Conservation (phyloP, 2,113 vertebrate genomes). For the Nothoprocta perdicaria region DNA sequence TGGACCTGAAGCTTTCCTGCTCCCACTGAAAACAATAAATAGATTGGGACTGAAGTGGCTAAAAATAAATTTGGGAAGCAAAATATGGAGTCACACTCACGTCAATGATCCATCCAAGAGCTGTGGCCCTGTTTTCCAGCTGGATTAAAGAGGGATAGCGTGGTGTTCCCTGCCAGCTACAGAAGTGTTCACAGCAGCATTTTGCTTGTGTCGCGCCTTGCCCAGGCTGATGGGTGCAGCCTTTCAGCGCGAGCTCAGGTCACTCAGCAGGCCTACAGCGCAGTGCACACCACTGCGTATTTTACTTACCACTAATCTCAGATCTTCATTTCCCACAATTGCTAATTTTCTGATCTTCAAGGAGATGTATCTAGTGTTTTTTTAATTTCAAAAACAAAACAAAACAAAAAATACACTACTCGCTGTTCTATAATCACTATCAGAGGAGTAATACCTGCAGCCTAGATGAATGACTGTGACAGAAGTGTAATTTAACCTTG, state of each 20-base stretch:
- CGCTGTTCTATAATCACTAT: constrained; percentile 23
- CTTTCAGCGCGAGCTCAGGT: constrained; percentile 28
- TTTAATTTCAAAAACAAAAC: neutral
- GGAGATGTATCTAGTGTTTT: constrained; percentile 5
- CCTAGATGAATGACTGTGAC: constrained; percentile 49
- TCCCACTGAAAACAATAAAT: neutral
- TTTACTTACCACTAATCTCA: constrained; percentile 37
- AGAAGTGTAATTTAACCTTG: constrained; percentile 43
- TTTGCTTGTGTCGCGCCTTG: constrained; percentile 5
- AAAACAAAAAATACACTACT: neutral
- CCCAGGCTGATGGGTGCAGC: neutral
- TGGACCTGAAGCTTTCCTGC: neutral
- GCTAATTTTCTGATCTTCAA: constrained; percentile 9
- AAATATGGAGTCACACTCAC: neutral
- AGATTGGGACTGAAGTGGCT: neutral
- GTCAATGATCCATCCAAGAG: neutral
- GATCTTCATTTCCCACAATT: constrained; percentile 8
- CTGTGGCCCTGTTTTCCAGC: constrained; percentile 15
- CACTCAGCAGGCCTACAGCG: neutral
- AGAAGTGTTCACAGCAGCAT: constrained; percentile 2
- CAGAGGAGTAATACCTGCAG: constrained; percentile 50
- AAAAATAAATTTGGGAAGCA: neutral
- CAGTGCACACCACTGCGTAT: neutral
- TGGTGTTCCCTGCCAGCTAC: neutral
- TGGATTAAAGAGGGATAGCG: constrained; percentile 16